A percentile compares a stretch with the other conserved stretches of the same genome.
phyloP scores from a whole-genome alignment of 2,113 vertebrate species.

The Crotophaga sulcirostris region DNA sequence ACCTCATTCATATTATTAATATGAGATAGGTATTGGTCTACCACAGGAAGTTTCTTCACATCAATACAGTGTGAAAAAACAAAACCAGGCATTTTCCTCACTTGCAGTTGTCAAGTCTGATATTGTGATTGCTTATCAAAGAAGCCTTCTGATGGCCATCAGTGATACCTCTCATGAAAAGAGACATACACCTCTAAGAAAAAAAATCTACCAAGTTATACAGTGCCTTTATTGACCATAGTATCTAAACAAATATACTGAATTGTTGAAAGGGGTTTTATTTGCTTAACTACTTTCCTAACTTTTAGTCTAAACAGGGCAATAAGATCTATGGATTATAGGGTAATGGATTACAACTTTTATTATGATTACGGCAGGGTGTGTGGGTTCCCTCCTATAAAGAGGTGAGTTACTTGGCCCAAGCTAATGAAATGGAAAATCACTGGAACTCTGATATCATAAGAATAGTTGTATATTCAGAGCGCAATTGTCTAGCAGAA shows the following conservation, averaged over 20 bases:
- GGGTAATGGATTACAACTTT: neutral
- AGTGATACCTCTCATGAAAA: neutral
- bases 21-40: neutral
- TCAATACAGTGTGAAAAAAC: neutral
- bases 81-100: neutral
- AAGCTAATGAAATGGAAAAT: neutral
- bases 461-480: neutral
- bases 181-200: rapidly evolving
- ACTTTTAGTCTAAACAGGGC: neutral
- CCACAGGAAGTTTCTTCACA: neutral
- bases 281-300: neutral
- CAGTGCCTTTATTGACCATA: neutral
- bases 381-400: neutral
- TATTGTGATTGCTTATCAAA: neutral
- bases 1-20: neutral
- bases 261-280: neutral
- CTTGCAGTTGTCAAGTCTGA: neutral
- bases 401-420: neutral
- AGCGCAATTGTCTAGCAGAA: neutral
- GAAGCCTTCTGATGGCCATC: neutral
- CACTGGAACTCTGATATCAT: neutral
- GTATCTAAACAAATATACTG: neutral
- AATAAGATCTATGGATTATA: neutral
- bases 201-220: neutral
- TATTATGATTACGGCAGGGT: rapidly evolving